Percentiles rank a stretch among this genome's conserved stretches.
These are phyloP conservation scores for Drosophila suboccidentalis DNA, from an alignment of 2,888 invertebrate genomes.

Conservation along the genomic window DNA sequence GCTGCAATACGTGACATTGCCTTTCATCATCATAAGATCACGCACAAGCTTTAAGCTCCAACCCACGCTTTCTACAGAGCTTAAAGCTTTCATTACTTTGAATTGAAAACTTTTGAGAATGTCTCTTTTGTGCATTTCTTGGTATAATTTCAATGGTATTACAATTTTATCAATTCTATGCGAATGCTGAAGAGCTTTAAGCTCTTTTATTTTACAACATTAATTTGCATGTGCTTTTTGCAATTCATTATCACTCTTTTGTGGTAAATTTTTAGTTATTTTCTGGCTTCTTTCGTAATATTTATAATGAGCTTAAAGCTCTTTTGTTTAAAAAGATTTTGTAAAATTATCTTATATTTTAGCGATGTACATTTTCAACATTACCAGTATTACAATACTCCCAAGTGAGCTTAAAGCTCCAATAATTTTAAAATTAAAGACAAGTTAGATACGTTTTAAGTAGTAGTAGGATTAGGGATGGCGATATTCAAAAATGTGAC, in stretches of 20 bases:
- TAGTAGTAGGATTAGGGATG: too few species aligned
- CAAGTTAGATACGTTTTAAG: too few species aligned
- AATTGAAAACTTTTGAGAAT: not conserved
- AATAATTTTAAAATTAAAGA: too few species aligned
- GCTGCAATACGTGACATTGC: not conserved
- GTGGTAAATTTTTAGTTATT: not conserved
- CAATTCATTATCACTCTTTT: not conserved
- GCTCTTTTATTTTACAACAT: not conserved
- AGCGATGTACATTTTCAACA: too few species aligned
- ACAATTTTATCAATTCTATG: not conserved
- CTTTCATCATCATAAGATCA: not conserved
- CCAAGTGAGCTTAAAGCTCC: too few species aligned
- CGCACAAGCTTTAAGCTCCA: not conserved
- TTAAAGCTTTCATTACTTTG: not conserved
- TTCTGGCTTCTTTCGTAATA: not conserved
- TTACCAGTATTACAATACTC: too few species aligned
- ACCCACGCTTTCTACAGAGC: not conserved
- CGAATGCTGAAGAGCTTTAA: not conserved
- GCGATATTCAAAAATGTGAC: too few species aligned
- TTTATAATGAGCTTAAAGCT: not conserved
- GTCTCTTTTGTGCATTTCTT: not conserved
- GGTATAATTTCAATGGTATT: not conserved
- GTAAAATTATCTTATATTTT: too few species aligned
- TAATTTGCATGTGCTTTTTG: not conserved
- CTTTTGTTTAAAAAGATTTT: not conserved